These are phyloP conservation scores for Calidris pygmaea DNA, from an alignment of 2,113 vertebrate genomes.

Conservation along the genomic window DNA sequence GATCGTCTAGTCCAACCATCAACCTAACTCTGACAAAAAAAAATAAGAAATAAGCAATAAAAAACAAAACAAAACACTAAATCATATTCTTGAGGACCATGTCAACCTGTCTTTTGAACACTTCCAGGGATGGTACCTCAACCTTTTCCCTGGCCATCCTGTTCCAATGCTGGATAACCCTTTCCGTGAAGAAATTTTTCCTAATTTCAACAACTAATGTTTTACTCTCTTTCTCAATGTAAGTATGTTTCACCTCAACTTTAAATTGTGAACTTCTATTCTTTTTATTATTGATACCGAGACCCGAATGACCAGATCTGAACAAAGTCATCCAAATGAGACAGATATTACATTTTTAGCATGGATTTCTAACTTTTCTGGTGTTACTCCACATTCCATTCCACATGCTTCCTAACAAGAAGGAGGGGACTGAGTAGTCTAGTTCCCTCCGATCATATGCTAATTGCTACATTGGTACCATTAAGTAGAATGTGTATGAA, in stretches of 20 bases:
- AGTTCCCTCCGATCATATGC: neutral
- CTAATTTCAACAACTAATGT: neutral
- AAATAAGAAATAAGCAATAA: no score
- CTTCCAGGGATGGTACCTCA: no score
- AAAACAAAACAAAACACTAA: no score
- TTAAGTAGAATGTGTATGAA: neutral
- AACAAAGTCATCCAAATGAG: neutral
- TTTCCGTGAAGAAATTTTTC: no score
- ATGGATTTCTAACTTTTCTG: neutral
- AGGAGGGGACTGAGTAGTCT: neutral
- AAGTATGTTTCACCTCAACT: neutral
- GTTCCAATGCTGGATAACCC: no score
- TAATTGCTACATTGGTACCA: neutral
- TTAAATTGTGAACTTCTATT: neutral
- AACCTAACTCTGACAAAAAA: no score
- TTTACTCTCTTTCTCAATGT: neutral
- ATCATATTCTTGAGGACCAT: no score
- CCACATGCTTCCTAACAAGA: neutral
- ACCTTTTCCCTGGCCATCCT: no score
- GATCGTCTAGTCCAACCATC: no score
- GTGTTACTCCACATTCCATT: neutral
- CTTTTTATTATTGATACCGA: neutral
- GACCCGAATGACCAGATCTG: neutral
- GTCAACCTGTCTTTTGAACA: no score
- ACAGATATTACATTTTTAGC: neutral